Evolutionary conservation across 2,797 vertebrate genomes (phyloP).

Genomic region (Melanotaenia maccullochi): DNA sequence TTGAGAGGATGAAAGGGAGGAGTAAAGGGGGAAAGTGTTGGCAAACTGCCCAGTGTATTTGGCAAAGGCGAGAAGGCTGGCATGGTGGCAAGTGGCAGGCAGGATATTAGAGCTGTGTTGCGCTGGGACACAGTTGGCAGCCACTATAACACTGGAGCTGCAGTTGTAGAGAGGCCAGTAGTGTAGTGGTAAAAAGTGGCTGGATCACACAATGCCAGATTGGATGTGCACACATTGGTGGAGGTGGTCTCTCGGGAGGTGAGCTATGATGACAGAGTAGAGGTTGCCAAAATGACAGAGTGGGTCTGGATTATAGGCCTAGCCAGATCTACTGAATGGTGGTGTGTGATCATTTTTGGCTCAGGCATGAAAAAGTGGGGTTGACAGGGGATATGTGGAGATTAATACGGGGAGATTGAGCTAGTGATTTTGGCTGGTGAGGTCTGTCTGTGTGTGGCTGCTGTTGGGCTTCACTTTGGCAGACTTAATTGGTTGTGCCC

Average conservation of each 20-base stretch:
- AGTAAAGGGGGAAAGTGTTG: slow-evolving; percentile 61
- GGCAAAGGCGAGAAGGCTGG: slow-evolving; percentile 79
- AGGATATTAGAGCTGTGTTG: slow-evolving; percentile 81
- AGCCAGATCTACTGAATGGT: slow-evolving; percentile 71
- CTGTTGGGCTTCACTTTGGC: slow-evolving; percentile 70
- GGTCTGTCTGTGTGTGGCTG: slow-evolving; percentile 54
- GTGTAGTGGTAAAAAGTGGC: slow-evolving; percentile 72
- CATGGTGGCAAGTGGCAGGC: slow-evolving; percentile 77
- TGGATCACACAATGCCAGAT: slow-evolving; percentile 80
- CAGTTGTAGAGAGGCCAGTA: slow-evolving; percentile 73
- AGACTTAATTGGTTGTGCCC: slow-evolving; percentile 71
- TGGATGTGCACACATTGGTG: slow-evolving; percentile 68
- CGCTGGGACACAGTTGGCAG: slow-evolving; percentile 76
- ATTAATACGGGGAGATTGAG: slow-evolving; percentile 79
- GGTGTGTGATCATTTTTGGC: slow-evolving; percentile 76
- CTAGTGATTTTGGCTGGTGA: slow-evolving; percentile 68
- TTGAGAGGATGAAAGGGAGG: slow-evolving; percentile 69
- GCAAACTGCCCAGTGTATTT: slow-evolving; percentile 70
- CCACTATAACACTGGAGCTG: slow-evolving; percentile 60
- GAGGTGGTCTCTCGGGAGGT: slow-evolving; percentile 74
- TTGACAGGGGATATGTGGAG: slow-evolving; percentile 74
- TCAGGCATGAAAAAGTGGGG: slow-evolving; percentile 66
- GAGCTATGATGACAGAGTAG: slow-evolving; percentile 74
- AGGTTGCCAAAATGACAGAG: slow-evolving; percentile 80
- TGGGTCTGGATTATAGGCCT: slow-evolving; percentile 72